Evolutionary conservation across 2,113 vertebrate genomes (phyloP).

Genomic region (Rhea americana): DNA sequence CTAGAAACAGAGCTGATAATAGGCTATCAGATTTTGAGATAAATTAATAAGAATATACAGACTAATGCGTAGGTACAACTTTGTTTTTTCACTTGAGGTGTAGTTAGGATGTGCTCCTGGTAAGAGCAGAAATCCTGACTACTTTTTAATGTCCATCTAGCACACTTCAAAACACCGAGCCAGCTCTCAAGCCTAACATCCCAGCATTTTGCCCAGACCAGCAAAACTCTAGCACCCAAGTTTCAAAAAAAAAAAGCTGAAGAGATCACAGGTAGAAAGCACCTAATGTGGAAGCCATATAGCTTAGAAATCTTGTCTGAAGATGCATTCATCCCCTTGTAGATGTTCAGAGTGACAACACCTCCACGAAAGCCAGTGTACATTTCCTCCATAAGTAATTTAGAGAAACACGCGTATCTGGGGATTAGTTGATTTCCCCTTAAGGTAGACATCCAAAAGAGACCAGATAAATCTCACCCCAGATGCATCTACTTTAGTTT

Average conservation of each 20-base stretch:
- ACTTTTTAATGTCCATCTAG: not conserved
- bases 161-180: not conserved
- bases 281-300: too few relatives aligned
- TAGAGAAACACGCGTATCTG: rapidly evolving
- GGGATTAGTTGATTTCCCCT: not conserved
- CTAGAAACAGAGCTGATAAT: rapidly evolving
- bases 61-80: not conserved
- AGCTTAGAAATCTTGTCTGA: not conserved
- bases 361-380: not conserved
- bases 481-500: not conserved
- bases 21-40: not conserved
- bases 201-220: not conserved
- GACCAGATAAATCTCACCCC: not conserved
- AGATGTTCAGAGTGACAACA: not conserved
- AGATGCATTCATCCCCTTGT: not conserved
- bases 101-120: not conserved
- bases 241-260: not conserved
- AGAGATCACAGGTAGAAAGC: not conserved
- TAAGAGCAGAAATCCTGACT: not conserved
- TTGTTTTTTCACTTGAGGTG: not conserved
- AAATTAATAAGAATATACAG: not conserved
- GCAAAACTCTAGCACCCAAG: not conserved
- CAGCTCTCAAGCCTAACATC: too few relatives aligned
- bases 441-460: not conserved
- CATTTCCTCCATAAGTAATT: not conserved